These are phyloP conservation scores for Eristalis pertinax DNA, from an alignment of 2,888 invertebrate species.

Conservation along the genomic window DNA sequence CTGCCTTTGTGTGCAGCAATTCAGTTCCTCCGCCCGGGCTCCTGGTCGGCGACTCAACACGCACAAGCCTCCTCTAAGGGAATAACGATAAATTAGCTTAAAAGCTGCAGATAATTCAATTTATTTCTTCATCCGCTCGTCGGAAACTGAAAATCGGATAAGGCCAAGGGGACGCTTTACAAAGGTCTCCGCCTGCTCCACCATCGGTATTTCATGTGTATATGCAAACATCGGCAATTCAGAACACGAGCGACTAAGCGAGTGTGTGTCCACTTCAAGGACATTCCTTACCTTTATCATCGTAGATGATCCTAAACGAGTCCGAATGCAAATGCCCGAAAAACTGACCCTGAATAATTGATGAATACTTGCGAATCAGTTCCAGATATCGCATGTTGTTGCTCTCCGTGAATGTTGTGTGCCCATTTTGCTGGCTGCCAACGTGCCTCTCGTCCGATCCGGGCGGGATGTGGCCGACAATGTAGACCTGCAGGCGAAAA, in stretches of 20 bases:
- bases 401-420: constrained; percentile 85
- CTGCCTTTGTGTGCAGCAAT: constrained; percentile 66
- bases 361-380: constrained; percentile 88
- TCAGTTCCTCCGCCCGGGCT: constrained; percentile 9
- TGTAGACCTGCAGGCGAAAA: constrained; percentile 87
- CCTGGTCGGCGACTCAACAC: neutral
- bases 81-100: constrained; percentile 68
- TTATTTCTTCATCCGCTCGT: constrained; percentile 50
- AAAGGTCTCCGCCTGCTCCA: constrained; percentile 1
- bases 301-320: constrained; percentile 93
- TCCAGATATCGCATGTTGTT: constrained; percentile 90
- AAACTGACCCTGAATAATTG: constrained; percentile 94
- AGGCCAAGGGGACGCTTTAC: constrained; percentile 18
- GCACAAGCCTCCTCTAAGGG: constrained; percentile 13
- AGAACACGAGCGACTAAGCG: neutral
- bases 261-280: constrained; percentile 28
- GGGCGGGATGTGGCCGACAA: constrained; percentile 95
- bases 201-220: neutral
- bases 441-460: constrained; percentile 92
- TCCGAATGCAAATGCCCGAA: constrained; percentile 96
- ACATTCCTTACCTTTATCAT: constrained; percentile 85
- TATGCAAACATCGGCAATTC: neutral
- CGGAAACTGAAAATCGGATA: constrained; percentile 48
- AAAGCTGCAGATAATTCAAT: constrained; percentile 71
- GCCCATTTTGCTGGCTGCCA: constrained; percentile 84